Conservation (phyloP, 2,888 invertebrate genomes). For the Euspilapteryx auroguttella region DNA sequence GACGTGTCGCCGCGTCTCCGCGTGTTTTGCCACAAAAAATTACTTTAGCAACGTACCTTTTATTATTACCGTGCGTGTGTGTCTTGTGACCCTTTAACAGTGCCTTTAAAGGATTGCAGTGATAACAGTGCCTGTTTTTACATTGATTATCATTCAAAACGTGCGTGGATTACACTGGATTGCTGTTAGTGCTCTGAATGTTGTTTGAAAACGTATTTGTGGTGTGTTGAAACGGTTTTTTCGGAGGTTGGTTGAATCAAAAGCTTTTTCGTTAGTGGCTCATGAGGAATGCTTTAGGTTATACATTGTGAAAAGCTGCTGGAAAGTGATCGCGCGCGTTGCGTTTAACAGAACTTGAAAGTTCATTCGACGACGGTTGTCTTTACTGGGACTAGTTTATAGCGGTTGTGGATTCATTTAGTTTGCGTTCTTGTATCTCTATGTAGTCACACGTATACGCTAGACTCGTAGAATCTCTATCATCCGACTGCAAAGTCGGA, state of each 20-base stretch:
- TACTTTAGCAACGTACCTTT: slow-evolving; percentile 9
- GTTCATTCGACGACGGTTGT: slow-evolving; percentile 3
- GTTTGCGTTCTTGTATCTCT: background rate
- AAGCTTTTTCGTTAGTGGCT: slow-evolving; percentile 5
- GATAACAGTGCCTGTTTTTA: slow-evolving; percentile 16
- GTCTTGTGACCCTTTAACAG: slow-evolving; percentile 9
- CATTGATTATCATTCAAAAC: no score
- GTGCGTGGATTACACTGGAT: slow-evolving; percentile 1
- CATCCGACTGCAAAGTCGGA: no score
- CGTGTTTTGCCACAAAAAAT: slow-evolving; percentile 16
- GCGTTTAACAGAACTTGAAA: slow-evolving; percentile 4
- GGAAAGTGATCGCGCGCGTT: slow-evolving; percentile 4
- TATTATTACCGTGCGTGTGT: slow-evolving; percentile 3
- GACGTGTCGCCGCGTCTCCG: slow-evolving; percentile 19
- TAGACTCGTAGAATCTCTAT: no score
- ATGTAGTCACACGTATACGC: no score
- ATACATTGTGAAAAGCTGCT: slow-evolving; percentile 1
- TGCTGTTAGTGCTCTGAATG: slow-evolving; percentile 4
- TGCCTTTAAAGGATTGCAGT: slow-evolving; percentile 44
- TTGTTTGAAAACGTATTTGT: slow-evolving; percentile 25
- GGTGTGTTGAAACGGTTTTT: slow-evolving; percentile 35
- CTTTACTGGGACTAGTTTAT: slow-evolving; percentile 3
- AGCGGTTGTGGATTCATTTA: slow-evolving; percentile 1
- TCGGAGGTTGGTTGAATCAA: slow-evolving; percentile 33
- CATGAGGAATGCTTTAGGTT: background rate